These are phyloP conservation scores for Taenioides sp. DNA, from an alignment of 2,797 vertebrate species.

Conservation along the genomic window DNA sequence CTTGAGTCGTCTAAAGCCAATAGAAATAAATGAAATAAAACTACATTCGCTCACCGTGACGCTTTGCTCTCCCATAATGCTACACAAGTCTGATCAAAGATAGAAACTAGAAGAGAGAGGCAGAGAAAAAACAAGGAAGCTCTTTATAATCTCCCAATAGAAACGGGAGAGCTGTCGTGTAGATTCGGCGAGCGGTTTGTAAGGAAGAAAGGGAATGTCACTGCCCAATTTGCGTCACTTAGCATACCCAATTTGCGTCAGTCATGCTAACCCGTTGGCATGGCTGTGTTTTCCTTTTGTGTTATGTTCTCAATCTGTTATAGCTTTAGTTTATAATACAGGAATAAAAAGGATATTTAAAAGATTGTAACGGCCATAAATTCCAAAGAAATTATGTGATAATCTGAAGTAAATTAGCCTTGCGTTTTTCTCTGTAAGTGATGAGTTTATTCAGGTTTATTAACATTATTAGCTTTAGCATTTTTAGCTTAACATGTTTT, in stretches of 20 bases:
- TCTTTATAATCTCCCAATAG: constrained; percentile 81
- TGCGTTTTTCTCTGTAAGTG: too few species aligned
- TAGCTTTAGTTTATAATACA: too few species aligned
- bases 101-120: constrained; percentile 34
- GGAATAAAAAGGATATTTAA: background rate
- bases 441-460: background rate
- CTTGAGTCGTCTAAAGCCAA: constrained; percentile 51
- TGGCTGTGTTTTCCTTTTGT: background rate
- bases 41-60: constrained; percentile 43
- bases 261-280: background rate
- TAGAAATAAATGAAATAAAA: constrained; percentile 23
- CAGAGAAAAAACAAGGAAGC: constrained; percentile 61
- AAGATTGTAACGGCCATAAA: too few species aligned
- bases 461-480: background rate
- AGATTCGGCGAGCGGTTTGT: constrained; percentile 64
- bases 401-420: background rate
- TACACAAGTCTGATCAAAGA: constrained; percentile 21
- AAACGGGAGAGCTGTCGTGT: constrained; percentile 80
- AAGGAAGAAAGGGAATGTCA: background rate
- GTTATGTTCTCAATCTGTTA: too few species aligned
- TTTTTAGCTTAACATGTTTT: too few species aligned
- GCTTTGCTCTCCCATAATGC: constrained; percentile 33
- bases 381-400: too few species aligned
- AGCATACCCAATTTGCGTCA: background rate
- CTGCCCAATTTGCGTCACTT: background rate